These are phyloP conservation scores for Lasiommata megera DNA, from an alignment of 2,888 invertebrate species.

Conservation along the genomic window DNA sequence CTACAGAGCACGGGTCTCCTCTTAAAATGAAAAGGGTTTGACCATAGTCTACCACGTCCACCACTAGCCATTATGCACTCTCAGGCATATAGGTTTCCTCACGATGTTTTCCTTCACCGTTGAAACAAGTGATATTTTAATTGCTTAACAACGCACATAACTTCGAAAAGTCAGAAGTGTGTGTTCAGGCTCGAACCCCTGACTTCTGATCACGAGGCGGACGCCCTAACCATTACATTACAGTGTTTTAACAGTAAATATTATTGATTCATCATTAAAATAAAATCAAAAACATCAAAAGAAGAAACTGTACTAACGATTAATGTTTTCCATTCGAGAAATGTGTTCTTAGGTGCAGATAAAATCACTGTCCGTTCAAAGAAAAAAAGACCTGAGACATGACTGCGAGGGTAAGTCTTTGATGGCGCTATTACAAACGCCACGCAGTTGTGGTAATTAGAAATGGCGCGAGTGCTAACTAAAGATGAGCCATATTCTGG, in stretches of 20 bases:
- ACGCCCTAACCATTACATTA: too few species aligned
- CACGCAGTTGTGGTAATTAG: conserved; percentile 51
- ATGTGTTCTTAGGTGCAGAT: conserved; percentile 28
- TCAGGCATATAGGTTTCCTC: too few species aligned
- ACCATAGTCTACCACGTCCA: too few species aligned
- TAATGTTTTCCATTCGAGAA: conserved; percentile 15
- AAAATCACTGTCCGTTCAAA: conserved; percentile 35
- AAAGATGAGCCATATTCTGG: conserved; percentile 23
- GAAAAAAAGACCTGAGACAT: conserved; percentile 35
- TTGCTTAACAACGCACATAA: too few species aligned
- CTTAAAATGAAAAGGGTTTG: too few species aligned
- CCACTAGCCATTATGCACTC: too few species aligned
- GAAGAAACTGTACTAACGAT: conserved; percentile 1
- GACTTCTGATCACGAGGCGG: too few species aligned
- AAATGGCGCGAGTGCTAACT: conserved; percentile 41
- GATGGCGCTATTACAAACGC: conserved; percentile 46
- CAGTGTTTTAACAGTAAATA: neutral
- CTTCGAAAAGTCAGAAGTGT: too few species aligned
- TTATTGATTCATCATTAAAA: neutral
- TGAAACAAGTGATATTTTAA: too few species aligned
- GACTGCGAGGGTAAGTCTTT: conserved; percentile 42
- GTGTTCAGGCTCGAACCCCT: too few species aligned
- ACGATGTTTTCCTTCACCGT: too few species aligned
- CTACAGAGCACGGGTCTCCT: too few species aligned
- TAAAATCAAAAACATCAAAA: neutral